Percentiles rank a stretch among this genome's conserved stretches.
These are phyloP conservation scores for Cepaea nemoralis DNA, from an alignment of 1,140 invertebrate genomes.

Conservation along the genomic window DNA sequence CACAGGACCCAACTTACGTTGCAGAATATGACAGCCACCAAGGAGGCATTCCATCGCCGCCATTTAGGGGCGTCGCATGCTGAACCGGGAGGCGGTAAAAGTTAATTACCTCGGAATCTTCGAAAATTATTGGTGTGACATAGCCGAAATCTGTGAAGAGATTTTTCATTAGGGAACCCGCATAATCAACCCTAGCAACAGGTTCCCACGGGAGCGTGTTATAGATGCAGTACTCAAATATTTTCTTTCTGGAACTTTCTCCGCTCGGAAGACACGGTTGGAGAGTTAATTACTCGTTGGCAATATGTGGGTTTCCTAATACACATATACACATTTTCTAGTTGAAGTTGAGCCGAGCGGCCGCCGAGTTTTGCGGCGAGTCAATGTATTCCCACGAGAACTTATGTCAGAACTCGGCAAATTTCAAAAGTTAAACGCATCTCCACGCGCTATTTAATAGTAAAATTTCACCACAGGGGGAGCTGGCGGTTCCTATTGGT, in stretches of 20 bases:
- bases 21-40: background rate
- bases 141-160: background rate
- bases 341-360: background rate
- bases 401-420: background rate
- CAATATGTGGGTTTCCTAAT: background rate
- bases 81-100: background rate
- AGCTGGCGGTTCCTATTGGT: background rate
- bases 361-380: background rate
- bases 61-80: background rate
- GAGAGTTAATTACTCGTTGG: conserved; percentile 30
- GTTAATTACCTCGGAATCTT: conserved; percentile 21
- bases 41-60: background rate
- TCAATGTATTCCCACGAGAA: conserved; percentile 24
- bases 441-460: conserved; percentile 38
- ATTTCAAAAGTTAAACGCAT: conserved; percentile 30
- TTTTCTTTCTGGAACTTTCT: conserved; percentile 1
- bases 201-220: conserved; percentile 11
- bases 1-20: background rate
- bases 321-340: conserved; percentile 11
- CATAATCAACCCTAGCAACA: background rate
- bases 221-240: background rate
- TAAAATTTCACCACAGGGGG: conserved; percentile 21
- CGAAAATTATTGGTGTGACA: background rate
- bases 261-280: background rate
- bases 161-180: conserved; percentile 5